Base-by-base conservation (phyloP, 2,797 vertebrate genomes). In the Apogon hyalosoma region DNA sequence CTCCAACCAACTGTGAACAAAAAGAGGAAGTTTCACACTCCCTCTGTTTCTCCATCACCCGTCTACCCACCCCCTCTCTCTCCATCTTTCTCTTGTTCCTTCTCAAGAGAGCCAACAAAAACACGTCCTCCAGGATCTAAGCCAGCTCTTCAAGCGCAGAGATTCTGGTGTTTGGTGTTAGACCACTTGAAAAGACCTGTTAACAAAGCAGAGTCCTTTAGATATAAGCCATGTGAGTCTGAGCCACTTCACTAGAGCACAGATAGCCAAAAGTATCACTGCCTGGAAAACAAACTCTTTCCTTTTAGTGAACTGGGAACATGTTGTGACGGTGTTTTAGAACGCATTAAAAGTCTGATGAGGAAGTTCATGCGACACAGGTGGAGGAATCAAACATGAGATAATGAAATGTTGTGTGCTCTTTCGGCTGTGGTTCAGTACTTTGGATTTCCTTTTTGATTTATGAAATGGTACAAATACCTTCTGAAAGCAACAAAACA, bases 141-240 rank as follows among this genome's bases (percentile, higher is more conserved):
- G 78, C 63, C 77, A 58, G 67, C 83, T 56, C 78, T 69, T 60
- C 24, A 50, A 73, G 67, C 12, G 2, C 58, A 55, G 47, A 63
- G 70, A 66, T 55, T 55, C 50, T 63, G 59, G 71, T 14, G 18
- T 72, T 75, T 42, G 68, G 65, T 77, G 73, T 69, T 2, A 40
- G 63, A 75, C 75, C 88, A 88, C 89, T 92, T 91, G 78, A 92
- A 82, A 75, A 84, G 85, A 88, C 61, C 73, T 75, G 90, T 83
- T 81, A 86, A 90, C 87, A 90, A 90, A 89, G 83, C 77, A 46
- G 55, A 69, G 84, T 84, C 64, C 88, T 90, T 87, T 55, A 91
- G 86, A 88, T 88, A 86, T 13, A 72, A 73, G 75, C 70, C 70
- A 58, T 87, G 84, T 70, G 78, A 79, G 73, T 78, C 11, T 61